A percentile compares a stretch with the other conserved stretches of the same genome.
Conservation (phyloP, 2,888 invertebrate genomes). For the Dicycla oo region DNA sequence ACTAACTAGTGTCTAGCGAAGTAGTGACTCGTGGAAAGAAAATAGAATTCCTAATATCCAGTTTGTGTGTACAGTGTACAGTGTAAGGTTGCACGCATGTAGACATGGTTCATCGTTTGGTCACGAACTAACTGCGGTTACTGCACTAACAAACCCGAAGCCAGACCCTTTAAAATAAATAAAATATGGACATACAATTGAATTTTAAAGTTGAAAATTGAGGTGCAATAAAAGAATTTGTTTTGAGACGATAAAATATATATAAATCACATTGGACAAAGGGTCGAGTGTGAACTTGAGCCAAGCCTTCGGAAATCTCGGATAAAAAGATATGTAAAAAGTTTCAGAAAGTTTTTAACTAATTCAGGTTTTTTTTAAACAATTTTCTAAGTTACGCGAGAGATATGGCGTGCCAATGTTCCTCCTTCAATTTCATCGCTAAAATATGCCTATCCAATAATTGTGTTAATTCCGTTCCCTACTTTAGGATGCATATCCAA, state of each 20-base stretch:
- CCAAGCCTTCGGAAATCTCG: conserved; percentile 4
- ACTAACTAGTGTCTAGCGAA: too few relatives aligned
- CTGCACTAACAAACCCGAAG: conserved; percentile 32
- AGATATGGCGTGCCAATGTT: neutral
- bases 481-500: too few relatives aligned
- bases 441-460: too few relatives aligned
- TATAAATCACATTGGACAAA: conserved; percentile 51
- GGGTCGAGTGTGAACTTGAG: conserved; percentile 24
- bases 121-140: conserved; percentile 48
- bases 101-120: conserved; percentile 26
- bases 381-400: too few relatives aligned
- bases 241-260: conserved; percentile 38
- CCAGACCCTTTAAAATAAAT: conserved; percentile 36
- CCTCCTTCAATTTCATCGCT: neutral
- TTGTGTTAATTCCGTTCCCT: too few relatives aligned
- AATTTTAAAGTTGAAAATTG: conserved; percentile 33
- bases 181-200: conserved; percentile 20
- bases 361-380: neutral
- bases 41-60: conserved; percentile 19
- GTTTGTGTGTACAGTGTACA: too few relatives aligned
- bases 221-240: conserved; percentile 42
- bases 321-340: too few relatives aligned
- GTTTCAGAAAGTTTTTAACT: neutral
- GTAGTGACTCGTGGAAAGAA: neutral
- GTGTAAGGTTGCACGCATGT: conserved; percentile 25